phyloP scores from a whole-genome alignment of 2,888 invertebrate genomes.

The Magallana nippona region DNA sequence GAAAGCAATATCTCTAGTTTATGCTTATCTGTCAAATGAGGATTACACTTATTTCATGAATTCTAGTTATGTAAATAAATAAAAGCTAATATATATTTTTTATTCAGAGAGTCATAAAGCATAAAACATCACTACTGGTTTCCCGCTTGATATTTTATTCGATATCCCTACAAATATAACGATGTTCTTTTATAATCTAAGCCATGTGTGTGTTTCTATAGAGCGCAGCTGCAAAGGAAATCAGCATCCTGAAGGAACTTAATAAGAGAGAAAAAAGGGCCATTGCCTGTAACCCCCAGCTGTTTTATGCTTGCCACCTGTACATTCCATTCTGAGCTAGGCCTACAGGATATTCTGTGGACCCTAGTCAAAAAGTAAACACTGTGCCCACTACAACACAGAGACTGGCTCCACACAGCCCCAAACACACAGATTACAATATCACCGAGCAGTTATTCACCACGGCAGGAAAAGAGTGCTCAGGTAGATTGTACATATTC shows the following conservation, averaged over 20 bases:
- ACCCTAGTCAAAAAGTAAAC: constrained; percentile 20
- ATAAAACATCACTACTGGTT: too few species aligned
- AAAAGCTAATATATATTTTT: not conserved
- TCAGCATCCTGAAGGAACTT: constrained; percentile 1
- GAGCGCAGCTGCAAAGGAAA: not conserved
- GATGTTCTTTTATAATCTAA: not conserved
- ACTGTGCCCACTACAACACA: constrained; percentile 4
- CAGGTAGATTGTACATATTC: constrained; percentile 19
- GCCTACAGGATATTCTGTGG: constrained; percentile 10
- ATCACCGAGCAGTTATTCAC: not conserved
- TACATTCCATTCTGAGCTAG: not conserved
- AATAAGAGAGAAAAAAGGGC: not conserved
- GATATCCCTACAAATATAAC: too few species aligned
- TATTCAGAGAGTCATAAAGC: not conserved
- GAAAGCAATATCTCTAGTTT: too few species aligned
- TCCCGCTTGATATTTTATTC: too few species aligned
- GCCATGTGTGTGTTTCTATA: not conserved
- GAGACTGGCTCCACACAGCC: constrained; percentile 5
- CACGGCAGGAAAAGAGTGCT: not conserved
- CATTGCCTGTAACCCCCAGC: constrained; percentile 4
- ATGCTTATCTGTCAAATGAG: too few species aligned
- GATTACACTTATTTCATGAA: too few species aligned
- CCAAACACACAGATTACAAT: not conserved
- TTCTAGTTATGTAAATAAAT: too few species aligned
- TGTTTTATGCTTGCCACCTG: constrained; percentile 15